These are phyloP conservation scores for Vombatus ursinus DNA, from an alignment of 2,113 vertebrate species.

Conservation along the genomic window DNA sequence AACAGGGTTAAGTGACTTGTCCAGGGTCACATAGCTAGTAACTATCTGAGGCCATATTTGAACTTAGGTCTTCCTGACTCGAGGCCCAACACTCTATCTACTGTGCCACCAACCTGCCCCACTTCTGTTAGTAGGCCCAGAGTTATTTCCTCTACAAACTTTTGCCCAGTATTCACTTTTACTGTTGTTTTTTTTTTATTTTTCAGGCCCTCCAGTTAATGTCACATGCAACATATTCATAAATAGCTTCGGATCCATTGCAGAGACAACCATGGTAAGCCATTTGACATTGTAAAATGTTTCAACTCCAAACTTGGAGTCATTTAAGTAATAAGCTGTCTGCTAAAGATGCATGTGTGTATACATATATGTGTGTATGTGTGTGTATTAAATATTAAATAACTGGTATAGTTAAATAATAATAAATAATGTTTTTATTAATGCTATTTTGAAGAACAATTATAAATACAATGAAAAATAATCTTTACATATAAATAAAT, in stretches of 20 bases:
- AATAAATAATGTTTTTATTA: slow-evolving; percentile 9
- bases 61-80: background rate
- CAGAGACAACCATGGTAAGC: slow-evolving; percentile 96
- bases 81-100: background rate
- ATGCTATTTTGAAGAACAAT: background rate
- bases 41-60: background rate
- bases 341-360: background rate
- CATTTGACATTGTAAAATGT: slow-evolving; percentile 39
- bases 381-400: background rate
- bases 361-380: background rate
- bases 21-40: background rate
- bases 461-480: background rate
- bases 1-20: background rate
- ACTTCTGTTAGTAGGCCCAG: background rate
- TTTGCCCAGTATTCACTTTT: background rate
- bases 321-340: slow-evolving; percentile 7
- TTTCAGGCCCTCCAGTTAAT: slow-evolving; percentile 93
- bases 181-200: slow-evolving; percentile 51
- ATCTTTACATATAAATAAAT: background rate
- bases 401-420: slow-evolving; percentile 10
- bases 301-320: slow-evolving; percentile 36
- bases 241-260: slow-evolving; percentile 97
- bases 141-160: background rate
- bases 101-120: background rate
- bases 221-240: slow-evolving; percentile 98